Percentiles rank a stretch among this genome's conserved stretches.
Evolutionary conservation across 2,113 vertebrate genomes (phyloP).

Genomic region (Microcebus tavaratra): DNA sequence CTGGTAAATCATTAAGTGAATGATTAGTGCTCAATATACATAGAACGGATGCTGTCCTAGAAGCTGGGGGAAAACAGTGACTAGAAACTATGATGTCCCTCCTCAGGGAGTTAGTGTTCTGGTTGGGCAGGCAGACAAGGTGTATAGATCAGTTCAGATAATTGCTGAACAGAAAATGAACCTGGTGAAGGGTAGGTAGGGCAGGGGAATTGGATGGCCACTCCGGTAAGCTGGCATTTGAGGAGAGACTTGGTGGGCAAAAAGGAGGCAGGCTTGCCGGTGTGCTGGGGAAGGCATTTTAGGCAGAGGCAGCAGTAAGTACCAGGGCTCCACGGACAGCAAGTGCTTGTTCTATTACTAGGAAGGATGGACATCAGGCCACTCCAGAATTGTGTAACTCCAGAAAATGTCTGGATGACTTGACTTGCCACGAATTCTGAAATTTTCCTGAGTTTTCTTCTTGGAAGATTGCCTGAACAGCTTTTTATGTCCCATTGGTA

Average conservation of each 20-base stretch:
- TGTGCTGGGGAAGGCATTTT: fast-evolving
- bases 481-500: not conserved
- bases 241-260: not conserved
- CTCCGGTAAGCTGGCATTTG: not conserved
- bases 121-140: not conserved
- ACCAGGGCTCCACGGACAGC: not conserved
- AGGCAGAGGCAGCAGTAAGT: not conserved
- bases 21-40: not conserved
- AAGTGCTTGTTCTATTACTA: not conserved
- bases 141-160: not conserved
- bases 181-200: not conserved
- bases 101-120: not conserved
- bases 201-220: not conserved
- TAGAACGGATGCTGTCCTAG: not conserved
- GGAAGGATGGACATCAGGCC: not conserved
- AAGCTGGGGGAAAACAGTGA: not conserved
- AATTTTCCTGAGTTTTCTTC: not conserved
- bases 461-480: not conserved
- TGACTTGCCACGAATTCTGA: not conserved
- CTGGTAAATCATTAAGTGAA: not conserved
- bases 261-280: not conserved
- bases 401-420: not conserved
- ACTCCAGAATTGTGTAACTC: not conserved
- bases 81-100: not conserved
- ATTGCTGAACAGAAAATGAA: not conserved